These are phyloP conservation scores for Bombus waltoni DNA, from an alignment of 1,140 invertebrate genomes.

Conservation along the genomic window DNA sequence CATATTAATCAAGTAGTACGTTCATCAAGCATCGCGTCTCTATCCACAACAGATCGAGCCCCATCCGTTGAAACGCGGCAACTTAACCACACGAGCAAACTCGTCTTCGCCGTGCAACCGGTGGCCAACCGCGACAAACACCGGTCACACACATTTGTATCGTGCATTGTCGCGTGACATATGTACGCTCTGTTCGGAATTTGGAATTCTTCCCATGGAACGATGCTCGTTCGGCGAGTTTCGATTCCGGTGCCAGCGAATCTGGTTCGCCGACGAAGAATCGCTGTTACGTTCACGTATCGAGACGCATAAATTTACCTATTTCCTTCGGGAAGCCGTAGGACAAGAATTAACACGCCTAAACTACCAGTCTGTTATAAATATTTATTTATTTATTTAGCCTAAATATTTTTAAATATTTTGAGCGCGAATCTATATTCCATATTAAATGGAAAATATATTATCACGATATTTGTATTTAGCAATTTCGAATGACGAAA, in stretches of 20 bases:
- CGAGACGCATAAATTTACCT: too few relatives aligned
- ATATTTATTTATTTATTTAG: too few relatives aligned
- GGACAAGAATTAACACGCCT: too few relatives aligned
- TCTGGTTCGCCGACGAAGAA: background rate
- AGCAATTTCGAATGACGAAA: too few relatives aligned
- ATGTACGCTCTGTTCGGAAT: background rate
- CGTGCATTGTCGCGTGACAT: background rate
- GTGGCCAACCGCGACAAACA: slow-evolving; percentile 2
- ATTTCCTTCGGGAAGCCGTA: too few relatives aligned
- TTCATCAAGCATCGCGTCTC: background rate
- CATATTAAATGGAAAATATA: too few relatives aligned
- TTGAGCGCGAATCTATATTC: too few relatives aligned
- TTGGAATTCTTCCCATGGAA: background rate
- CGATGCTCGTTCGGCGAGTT: background rate
- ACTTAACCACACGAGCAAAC: slow-evolving; percentile 13
- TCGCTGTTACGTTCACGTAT: too few relatives aligned
- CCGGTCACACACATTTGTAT: background rate
- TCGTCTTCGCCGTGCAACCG: background rate
- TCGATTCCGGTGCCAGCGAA: background rate
- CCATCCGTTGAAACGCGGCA: background rate
- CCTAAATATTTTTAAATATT: too few relatives aligned
- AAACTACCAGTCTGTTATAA: too few relatives aligned
- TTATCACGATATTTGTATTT: too few relatives aligned
- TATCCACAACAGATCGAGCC: background rate
- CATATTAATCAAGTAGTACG: background rate